A percentile compares a stretch with the other conserved stretches of the same genome.
These are phyloP conservation scores for Brachyopa scutellaris DNA, from an alignment of 2,888 invertebrate species.

Conservation along the genomic window DNA sequence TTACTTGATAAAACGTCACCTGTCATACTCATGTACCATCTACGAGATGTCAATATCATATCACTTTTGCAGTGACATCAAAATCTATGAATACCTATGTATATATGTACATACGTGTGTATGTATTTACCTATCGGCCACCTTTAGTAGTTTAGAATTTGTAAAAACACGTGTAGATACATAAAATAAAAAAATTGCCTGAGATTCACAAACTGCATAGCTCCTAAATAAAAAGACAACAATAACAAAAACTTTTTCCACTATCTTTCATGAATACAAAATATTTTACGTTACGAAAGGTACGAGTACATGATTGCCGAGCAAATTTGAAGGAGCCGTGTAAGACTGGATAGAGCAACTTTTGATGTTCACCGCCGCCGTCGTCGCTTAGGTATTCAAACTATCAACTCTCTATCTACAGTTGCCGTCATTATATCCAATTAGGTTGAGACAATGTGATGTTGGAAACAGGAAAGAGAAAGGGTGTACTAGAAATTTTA, in stretches of 20 bases:
- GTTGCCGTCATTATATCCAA: slow-evolving; percentile 66
- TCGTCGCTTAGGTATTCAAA: slow-evolving; percentile 65
- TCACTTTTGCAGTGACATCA: neutral
- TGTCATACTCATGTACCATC: neutral
- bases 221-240: slow-evolving; percentile 40
- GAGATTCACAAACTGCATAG: slow-evolving; percentile 43
- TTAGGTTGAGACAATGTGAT: slow-evolving; percentile 66
- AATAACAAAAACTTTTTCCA: slow-evolving; percentile 47
- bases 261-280: slow-evolving; percentile 60
- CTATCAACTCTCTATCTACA: slow-evolving; percentile 62
- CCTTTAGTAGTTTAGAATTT: no score
- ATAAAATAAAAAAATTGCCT: slow-evolving; percentile 19
- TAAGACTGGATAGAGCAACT: slow-evolving; percentile 53
- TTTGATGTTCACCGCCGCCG: slow-evolving; percentile 49
- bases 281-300: slow-evolving; percentile 46
- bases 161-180: neutral
- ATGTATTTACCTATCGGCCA: neutral
- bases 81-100: no score
- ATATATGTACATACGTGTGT: neutral
- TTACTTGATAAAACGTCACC: slow-evolving; percentile 1
- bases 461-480: slow-evolving; percentile 26
- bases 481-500: slow-evolving; percentile 44
- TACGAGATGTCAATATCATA: slow-evolving; percentile 1
- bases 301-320: slow-evolving; percentile 48
- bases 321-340: slow-evolving; percentile 60